Base-by-base conservation (phyloP, 1,140 invertebrate genomes). In the Sesamia nonagrioides region DNA sequence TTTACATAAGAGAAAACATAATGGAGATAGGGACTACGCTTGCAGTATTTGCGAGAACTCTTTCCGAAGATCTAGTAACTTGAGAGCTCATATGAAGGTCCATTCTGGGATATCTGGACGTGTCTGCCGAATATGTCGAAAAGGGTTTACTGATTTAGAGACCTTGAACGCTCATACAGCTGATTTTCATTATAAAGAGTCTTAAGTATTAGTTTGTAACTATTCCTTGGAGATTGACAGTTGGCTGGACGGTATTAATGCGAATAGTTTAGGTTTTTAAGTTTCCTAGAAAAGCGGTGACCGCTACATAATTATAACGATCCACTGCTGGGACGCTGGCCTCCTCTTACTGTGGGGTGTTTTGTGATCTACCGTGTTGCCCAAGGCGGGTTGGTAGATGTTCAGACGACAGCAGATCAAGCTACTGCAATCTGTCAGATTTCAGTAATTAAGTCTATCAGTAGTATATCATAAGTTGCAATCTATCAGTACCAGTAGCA, bases 11-110 rank as follows among this genome's bases (percentile, higher is more conserved):
- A 79, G 84, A 4, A 91, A 87, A 61, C 90, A 91, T 87, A 86
- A 79, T 40, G 89, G 85, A 0, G 84, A 86, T 35, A 88, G 80
- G 45, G 81, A 89, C 7, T 91, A 91, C 50, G 60, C 56, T 0
- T 91, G 89, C 61, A 86, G 81, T 50, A 71, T 90, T 11, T 91
- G 90, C 58, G 79, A 83, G 7, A 84, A 63, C 33, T 74, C 74
- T 15, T 89, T 92, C 60, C 85, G 88, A 0, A 84, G 90, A 56
- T 88, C 90, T 3, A 89, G 87, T 61, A 90, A 91, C 58, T 33
- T 91, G 2, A 56, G 90, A 6, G 83, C 82, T 1, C 90, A 91
- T 79, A 89, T 91, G 85, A 91, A 90, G 68, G 86, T 90, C 1
- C 89, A 91, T 56, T 87, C 89, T 3, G 90, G 90, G 0, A 77